Percentiles rank a stretch among this genome's conserved stretches.
Evolutionary conservation across 92 coral and sea anemone species (phyloP).

Genomic region (Palythoa grandis): DNA sequence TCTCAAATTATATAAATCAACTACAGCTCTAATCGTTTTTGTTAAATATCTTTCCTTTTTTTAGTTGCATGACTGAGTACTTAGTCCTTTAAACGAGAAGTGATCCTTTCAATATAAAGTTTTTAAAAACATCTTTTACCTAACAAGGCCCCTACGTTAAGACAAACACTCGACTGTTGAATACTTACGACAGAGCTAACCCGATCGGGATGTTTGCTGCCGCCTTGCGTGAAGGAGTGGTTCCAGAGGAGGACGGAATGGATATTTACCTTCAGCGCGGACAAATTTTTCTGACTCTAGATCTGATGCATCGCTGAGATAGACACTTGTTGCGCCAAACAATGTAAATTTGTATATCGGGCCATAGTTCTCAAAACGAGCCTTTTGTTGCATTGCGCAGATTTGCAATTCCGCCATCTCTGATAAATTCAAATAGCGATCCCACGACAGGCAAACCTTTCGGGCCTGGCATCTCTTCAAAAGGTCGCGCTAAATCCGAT

Average conservation of each 20-base stretch:
- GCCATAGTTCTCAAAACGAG: constrained; percentile 37
- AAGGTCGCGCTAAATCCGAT: not conserved
- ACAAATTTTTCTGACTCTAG: constrained; percentile 7
- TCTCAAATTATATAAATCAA: too few species aligned
- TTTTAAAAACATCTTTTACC: too few species aligned
- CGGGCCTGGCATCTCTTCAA: constrained; percentile 35
- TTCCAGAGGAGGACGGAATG: not conserved
- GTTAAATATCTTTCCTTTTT: too few species aligned
- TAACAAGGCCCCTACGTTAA: too few species aligned
- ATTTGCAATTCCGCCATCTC: constrained; percentile 23
- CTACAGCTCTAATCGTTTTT: too few species aligned
- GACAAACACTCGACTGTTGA: too few species aligned
- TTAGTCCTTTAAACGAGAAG: too few species aligned
- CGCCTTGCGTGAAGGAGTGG: constrained; percentile 5
- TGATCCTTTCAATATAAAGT: too few species aligned
- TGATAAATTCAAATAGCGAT: constrained; percentile 19
- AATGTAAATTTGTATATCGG: constrained; percentile 31
- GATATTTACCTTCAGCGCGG: constrained; percentile 30
- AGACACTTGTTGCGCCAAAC: constrained; percentile 16
- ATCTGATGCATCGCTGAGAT: constrained; percentile 5
- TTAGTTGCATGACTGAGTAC: too few species aligned
- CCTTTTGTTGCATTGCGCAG: not conserved
- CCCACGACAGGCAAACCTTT: constrained; percentile 21
- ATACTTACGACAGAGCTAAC: constrained; percentile 1
- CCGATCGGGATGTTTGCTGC: not conserved